These are phyloP conservation scores for Melospiza melodia DNA, from an alignment of 2,113 vertebrate genomes.

Conservation along the genomic window DNA sequence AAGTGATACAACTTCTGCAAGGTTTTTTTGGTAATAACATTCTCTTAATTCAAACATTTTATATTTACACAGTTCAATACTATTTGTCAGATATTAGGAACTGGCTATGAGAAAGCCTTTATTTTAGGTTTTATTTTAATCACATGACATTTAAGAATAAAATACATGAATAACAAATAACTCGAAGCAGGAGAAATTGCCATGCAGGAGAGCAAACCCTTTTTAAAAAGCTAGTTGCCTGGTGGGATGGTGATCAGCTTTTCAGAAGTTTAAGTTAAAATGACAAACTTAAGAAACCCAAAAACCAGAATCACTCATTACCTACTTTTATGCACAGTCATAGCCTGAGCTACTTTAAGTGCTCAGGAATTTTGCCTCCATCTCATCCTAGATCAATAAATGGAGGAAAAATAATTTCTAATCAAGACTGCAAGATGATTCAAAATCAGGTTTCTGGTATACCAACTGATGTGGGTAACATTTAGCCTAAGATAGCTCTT, in stretches of 20 bases:
- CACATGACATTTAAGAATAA: neutral
- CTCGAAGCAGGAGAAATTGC: neutral
- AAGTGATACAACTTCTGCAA: neutral
- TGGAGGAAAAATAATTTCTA: neutral
- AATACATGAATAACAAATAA: neutral
- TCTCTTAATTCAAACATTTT: neutral
- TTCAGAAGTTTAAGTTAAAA: conserved; percentile 14
- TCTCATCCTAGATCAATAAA: neutral
- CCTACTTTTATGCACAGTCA: neutral
- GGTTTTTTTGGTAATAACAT: neutral
- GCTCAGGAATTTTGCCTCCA: neutral
- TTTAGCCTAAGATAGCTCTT: neutral
- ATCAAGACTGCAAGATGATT: neutral
- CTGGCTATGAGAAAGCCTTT: neutral
- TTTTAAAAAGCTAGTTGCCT: neutral
- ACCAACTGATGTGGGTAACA: neutral
- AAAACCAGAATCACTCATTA: neutral
- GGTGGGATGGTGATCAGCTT: neutral
- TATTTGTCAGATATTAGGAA: neutral
- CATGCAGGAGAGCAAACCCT: neutral
- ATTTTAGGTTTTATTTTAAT: neutral
- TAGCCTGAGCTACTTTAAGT: neutral
- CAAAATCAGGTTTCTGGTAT: neutral
- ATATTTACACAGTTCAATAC: neutral
- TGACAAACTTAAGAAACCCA: neutral